Conservation (phyloP, 2,113 vertebrate species). For the Thunnus thynnus region DNA sequence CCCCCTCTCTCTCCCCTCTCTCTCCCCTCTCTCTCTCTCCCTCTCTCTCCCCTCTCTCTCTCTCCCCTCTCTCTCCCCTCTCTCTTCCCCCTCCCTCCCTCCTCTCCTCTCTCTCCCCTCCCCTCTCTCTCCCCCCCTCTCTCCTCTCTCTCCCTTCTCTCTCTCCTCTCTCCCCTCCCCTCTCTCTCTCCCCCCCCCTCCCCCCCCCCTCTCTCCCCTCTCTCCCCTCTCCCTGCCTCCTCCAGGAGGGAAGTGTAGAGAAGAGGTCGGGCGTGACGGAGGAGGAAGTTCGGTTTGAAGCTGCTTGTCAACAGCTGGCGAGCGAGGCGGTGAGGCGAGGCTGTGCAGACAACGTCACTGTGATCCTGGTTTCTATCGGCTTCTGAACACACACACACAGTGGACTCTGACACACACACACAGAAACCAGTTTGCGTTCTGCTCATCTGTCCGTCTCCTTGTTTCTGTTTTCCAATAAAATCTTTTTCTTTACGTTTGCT, state of each 20-base stretch:
- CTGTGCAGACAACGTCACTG: slow-evolving; percentile 95
- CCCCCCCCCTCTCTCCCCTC: too few relatives aligned
- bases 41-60: too few relatives aligned
- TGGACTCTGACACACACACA: not conserved
- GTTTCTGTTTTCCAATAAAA: slow-evolving; percentile 57
- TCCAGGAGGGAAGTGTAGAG: slow-evolving; percentile 87
- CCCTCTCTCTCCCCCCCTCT: too few relatives aligned
- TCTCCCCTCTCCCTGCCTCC: too few relatives aligned
- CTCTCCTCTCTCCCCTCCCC: too few relatives aligned
- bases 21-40: too few relatives aligned
- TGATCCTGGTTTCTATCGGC: slow-evolving; percentile 90
- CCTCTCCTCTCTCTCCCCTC: too few relatives aligned
- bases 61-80: too few relatives aligned
- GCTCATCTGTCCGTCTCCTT: not conserved
- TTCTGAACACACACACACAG: slow-evolving; percentile 76
- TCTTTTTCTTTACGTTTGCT: slow-evolving; percentile 7
- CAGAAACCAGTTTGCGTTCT: not conserved
- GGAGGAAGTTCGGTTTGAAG: slow-evolving; percentile 84
- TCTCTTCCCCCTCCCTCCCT: not conserved
- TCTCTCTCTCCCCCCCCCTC: too few relatives aligned
- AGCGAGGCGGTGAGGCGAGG: slow-evolving; percentile 94
- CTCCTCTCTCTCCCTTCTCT: accelerated
- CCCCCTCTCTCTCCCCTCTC: too few relatives aligned
- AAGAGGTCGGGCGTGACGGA: slow-evolving; percentile 81
- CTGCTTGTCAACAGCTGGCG: slow-evolving; percentile 92